Evolutionary conservation across 2,888 invertebrate genomes (phyloP), one percentile per base, ranked within the genome.

Genomic region (Cheilosia vernalis): DNA sequence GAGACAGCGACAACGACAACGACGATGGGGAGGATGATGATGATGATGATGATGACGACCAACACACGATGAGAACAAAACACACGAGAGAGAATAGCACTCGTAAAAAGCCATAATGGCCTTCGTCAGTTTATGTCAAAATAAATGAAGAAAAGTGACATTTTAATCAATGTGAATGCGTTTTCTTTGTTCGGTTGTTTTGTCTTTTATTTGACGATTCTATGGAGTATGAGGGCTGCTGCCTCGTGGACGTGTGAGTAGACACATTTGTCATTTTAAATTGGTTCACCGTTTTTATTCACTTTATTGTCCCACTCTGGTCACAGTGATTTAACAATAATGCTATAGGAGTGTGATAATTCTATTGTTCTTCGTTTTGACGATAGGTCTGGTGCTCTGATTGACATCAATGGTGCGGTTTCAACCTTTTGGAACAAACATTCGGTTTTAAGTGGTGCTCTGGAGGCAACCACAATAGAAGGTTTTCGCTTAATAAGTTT

Each of bases 131-230:
- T 90, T 88, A 88, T 90, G 91, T 91, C 91, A 91, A 91, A 91
- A 91, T 91, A 90, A 90, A 91, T 91, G 90, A 90, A 91, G 91
- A 90, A 90, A 91, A 90, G 89, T 91, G 91, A 91, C 90, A 90
- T 90, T 91, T 91, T 91, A 91, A 91, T 91, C 90, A 91, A 90
- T 89, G 90, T 89, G 89, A 88, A 88, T 88, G 87, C 79, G 84
- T 89, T 89, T 69, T 70, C 79, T 82, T 79, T 84, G 67, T 73
- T 56, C 24, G 44, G 27, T 69, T 13, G 70, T 49, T 51, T 61
- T 51, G 47, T 69, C 55, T 70, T 7, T 60, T 13, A 63, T 27
- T 42, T 58, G 15, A 63, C 33, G 15, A 49, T 37, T 67, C 64
- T 60, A 42, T 64, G 61, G 19, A 61, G 73, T 17, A 37, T 47